Conservation (phyloP, 2,888 invertebrate genomes). For the Erpobdella octoculata region DNA sequence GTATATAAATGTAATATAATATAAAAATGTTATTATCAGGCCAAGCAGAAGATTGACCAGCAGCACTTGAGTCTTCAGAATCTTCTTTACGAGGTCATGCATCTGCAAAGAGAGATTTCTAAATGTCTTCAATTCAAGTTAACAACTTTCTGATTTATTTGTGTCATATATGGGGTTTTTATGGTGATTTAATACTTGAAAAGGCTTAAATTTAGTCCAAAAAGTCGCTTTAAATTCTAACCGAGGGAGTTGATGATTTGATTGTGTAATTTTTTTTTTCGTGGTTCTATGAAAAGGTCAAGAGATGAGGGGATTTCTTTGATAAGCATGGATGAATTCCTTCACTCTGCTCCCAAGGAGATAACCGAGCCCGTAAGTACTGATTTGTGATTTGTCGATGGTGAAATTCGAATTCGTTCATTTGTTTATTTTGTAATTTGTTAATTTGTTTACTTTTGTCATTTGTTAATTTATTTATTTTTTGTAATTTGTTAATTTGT, state of each 20-base stretch:
- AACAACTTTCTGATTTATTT: too few relatives aligned
- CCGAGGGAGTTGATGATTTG: too few relatives aligned
- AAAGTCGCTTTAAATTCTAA: too few relatives aligned
- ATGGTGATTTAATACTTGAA: too few relatives aligned
- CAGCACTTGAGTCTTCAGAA: slow-evolving; percentile 84
- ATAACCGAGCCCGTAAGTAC: slow-evolving; percentile 62
- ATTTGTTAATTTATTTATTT: not conserved
- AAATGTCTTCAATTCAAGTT: slow-evolving; percentile 89
- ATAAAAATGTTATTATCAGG: too few relatives aligned
- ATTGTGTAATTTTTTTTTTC: too few relatives aligned
- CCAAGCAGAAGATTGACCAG: slow-evolving; percentile 80
- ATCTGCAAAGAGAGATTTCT: slow-evolving; percentile 85
- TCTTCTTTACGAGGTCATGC: slow-evolving; percentile 83
- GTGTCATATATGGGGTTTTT: too few relatives aligned
- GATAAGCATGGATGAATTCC: slow-evolving; percentile 75
- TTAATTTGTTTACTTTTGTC: not conserved
- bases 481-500: not conserved
- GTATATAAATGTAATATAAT: not conserved
- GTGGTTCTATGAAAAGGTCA: too few relatives aligned
- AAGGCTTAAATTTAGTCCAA: too few relatives aligned
- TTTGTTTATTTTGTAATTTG: not conserved
- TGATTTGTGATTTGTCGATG: not conserved
- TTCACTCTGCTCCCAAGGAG: slow-evolving; percentile 66
- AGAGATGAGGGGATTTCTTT: slow-evolving; percentile 87
- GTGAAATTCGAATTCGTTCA: not conserved